Base-by-base conservation (phyloP, 2,113 vertebrate genomes). In the Nannospalax galili region DNA sequence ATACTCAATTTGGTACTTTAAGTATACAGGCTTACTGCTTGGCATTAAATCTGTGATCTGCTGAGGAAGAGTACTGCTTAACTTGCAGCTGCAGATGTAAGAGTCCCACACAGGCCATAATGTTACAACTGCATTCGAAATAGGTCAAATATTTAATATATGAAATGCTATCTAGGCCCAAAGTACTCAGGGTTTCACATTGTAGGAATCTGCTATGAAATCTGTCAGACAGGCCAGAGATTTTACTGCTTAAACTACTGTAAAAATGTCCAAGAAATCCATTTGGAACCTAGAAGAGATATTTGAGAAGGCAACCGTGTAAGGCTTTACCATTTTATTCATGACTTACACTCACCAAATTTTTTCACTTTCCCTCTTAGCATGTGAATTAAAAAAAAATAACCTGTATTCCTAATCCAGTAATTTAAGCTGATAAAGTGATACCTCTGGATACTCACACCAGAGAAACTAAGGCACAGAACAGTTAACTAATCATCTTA, bases 11-110 rank as follows among this genome's bases (percentile, higher is more conserved):
- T 95, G 96, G 90, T 89, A 48, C 30, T 88, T 87, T 90, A 95
- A 96, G 94, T 94, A 90, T 92, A 84, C 42, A 92, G 96, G 97
- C 91, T 96, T 74, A 95, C 95, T 78, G 87, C 84, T 40, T 97
- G 96, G 97, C 97, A 92, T 97, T 35, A 77, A 96, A 92, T 97
- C 92, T 93, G 95, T 89, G 3, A 96, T 96, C 73, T 91, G 94
- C 92, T 93, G 93, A 81, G 65, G 40, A 82, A 37, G 75, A 97
- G 84, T 12, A 92, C 2, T 90, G 95, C 93, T 96, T 93, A 93
- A 77, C 97, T 94, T 78, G 84, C 72, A 92, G 97, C 91, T 0
- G 0, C 32, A 72, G 75, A 96, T 94, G 96, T 92, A 94, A 97
- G 97, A 85, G 0, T 67, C n/a, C 26, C 1, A 19, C 12, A 65